These are phyloP conservation scores for Philypnodon macrostomus DNA, from an alignment of 2,797 vertebrate genomes.

Conservation along the genomic window DNA sequence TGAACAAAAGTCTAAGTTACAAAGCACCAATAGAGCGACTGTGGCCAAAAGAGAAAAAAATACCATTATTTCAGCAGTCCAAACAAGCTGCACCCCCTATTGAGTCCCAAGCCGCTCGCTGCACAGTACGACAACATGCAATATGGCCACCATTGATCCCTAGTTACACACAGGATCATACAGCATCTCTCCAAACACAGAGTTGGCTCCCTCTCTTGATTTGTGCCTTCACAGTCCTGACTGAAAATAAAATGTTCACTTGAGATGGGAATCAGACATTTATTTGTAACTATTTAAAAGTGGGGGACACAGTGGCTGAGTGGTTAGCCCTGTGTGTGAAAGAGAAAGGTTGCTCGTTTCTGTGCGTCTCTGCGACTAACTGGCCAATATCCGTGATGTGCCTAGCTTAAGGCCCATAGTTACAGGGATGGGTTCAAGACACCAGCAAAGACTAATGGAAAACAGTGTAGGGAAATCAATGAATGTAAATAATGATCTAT, in stretches of 20 bases:
- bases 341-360: no score
- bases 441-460: no score
- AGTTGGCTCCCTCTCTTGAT: constrained; percentile 12
- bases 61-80: constrained; percentile 41
- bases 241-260: constrained; percentile 14
- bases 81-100: constrained; percentile 46
- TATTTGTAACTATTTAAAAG: no score
- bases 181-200: constrained; percentile 8
- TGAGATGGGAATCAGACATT: no score
- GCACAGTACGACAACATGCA: constrained; percentile 47
- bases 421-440: no score
- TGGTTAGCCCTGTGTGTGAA: no score
- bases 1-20: constrained; percentile 5
- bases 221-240: constrained; percentile 10
- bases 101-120: constrained; percentile 31
- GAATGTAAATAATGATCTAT: neutral
- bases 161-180: constrained; percentile 36
- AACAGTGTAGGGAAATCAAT: no score
- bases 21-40: constrained; percentile 17
- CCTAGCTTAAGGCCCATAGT: no score
- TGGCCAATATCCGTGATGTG: no score
- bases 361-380: no score
- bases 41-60: constrained; percentile 32
- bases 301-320: no score
- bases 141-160: constrained; percentile 45